These are phyloP conservation scores for Pandemis cinnamomeana DNA, from an alignment of 2,888 invertebrate species.

Conservation along the genomic window DNA sequence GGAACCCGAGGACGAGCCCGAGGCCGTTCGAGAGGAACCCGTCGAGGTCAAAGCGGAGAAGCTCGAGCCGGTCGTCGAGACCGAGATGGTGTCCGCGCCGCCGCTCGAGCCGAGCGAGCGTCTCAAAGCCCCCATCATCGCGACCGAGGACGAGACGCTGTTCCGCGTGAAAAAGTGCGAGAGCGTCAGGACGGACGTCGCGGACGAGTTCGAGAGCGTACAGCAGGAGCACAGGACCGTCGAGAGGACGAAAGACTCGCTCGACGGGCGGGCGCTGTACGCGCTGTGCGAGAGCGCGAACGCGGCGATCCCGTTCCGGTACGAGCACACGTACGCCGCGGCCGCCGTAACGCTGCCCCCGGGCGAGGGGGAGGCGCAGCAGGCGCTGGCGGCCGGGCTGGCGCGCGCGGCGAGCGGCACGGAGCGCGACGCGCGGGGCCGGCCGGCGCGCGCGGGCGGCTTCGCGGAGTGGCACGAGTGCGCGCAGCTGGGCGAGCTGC, in stretches of 20 bases:
- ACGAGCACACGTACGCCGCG: conserved; percentile 59
- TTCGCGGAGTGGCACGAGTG: conserved; percentile 98
- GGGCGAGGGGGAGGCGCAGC: conserved; percentile 42
- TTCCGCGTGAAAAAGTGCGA: conserved; percentile 47
- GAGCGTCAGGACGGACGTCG: conserved; percentile 37
- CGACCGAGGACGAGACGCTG: conserved; percentile 60
- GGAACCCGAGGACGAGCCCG: conserved; percentile 41
- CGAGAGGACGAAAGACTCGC: conserved; percentile 71
- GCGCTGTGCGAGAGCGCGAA: conserved; percentile 53
- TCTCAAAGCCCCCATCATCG: conserved; percentile 66
- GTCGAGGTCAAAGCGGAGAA: conserved; percentile 25
- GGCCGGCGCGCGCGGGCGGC: conserved; percentile 65
- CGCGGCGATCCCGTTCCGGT: conserved; percentile 58
- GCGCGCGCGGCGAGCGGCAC: conserved; percentile 39
- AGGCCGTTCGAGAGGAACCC: conserved; percentile 43
- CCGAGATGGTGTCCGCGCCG: conserved; percentile 45
- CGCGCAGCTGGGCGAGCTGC: conserved; percentile 91
- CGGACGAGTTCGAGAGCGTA: conserved; percentile 53
- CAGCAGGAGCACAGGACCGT: conserved; percentile 72
- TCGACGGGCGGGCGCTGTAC: conserved; percentile 63
- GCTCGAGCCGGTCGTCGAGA: conserved; percentile 39
- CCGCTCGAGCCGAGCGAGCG: conserved; percentile 67
- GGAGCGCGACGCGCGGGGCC: conserved; percentile 58
- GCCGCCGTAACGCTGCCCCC: conserved; percentile 58
- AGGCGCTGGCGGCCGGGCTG: conserved; percentile 47